phyloP scores from a whole-genome alignment of 2,113 vertebrate species.

The Serinus canaria region DNA sequence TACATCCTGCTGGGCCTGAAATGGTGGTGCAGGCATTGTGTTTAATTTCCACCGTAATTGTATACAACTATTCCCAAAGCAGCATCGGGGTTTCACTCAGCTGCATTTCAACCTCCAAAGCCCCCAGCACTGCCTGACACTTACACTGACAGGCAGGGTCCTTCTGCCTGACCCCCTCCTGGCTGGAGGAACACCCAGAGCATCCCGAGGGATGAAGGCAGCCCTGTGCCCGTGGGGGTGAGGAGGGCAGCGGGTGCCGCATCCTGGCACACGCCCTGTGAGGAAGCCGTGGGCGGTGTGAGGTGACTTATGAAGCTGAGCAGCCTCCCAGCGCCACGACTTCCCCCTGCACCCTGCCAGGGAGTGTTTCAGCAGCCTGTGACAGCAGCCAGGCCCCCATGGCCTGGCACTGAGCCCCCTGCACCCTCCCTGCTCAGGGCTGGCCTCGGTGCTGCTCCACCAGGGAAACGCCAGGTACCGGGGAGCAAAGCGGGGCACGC shows the following conservation, averaged over 20 bases:
- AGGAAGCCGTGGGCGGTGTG: constrained; percentile 30
- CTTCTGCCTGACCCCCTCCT: rapidly evolving
- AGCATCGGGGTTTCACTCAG: rapidly evolving
- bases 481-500: rapidly evolving
- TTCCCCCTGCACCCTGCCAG: neutral
- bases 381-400: neutral
- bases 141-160: rapidly evolving
- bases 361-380: neutral
- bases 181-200: rapidly evolving
- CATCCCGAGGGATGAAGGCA: rapidly evolving
- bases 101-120: rapidly evolving
- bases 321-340: rapidly evolving
- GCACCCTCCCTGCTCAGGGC: neutral
- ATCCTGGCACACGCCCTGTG: neutral
- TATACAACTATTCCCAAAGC: no score
- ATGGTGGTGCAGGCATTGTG: rapidly evolving
- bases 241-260: rapidly evolving
- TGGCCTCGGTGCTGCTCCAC: neutral
- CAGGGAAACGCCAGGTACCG: neutral
- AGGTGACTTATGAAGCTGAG: neutral
- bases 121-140: rapidly evolving
- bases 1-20: neutral
- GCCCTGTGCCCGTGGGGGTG: rapidly evolving
- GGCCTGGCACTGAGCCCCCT: neutral
- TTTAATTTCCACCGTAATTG: neutral